Evolutionary conservation across 1,140 invertebrate genomes (phyloP).

Genomic region (Anadara kagoshimensis): DNA sequence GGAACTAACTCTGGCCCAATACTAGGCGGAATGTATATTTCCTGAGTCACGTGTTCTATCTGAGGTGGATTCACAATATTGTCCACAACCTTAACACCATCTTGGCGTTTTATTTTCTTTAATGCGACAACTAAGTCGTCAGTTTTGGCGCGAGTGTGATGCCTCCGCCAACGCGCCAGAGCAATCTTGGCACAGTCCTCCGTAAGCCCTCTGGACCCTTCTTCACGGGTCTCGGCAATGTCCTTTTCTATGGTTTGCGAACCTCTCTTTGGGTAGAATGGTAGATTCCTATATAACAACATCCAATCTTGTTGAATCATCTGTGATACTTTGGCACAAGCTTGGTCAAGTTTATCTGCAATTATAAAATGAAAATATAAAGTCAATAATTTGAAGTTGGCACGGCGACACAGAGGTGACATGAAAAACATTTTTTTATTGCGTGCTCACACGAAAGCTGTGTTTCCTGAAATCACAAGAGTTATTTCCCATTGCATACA

Average conservation of each 20-base stretch:
- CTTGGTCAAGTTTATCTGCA: constrained; percentile 53
- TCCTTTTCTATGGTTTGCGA: constrained; percentile 58
- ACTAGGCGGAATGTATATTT: constrained; percentile 29
- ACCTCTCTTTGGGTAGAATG: constrained; percentile 61
- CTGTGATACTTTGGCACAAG: constrained; percentile 45
- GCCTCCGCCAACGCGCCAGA: constrained; percentile 53
- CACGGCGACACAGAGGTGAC: too few species aligned
- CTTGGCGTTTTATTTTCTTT: constrained; percentile 46
- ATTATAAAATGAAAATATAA: constrained; percentile 2
- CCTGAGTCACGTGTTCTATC: constrained; percentile 39
- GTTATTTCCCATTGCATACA: too few species aligned
- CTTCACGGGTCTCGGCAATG: constrained; percentile 45
- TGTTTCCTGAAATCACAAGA: too few species aligned
- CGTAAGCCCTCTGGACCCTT: constrained; percentile 36
- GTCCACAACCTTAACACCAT: constrained; percentile 50
- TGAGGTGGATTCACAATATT: constrained; percentile 35
- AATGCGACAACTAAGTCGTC: constrained; percentile 51
- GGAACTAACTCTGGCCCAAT: constrained; percentile 52
- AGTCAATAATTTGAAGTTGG: not conserved
- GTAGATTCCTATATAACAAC: constrained; percentile 53
- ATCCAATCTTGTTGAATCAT: constrained; percentile 59
- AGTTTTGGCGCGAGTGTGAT: constrained; percentile 55
- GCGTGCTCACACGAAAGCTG: too few species aligned
- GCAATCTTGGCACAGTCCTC: constrained; percentile 31
- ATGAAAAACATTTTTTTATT: too few species aligned